Evolutionary conservation across 1,140 invertebrate genomes (phyloP).

Genomic region (Forficula auricularia): DNA sequence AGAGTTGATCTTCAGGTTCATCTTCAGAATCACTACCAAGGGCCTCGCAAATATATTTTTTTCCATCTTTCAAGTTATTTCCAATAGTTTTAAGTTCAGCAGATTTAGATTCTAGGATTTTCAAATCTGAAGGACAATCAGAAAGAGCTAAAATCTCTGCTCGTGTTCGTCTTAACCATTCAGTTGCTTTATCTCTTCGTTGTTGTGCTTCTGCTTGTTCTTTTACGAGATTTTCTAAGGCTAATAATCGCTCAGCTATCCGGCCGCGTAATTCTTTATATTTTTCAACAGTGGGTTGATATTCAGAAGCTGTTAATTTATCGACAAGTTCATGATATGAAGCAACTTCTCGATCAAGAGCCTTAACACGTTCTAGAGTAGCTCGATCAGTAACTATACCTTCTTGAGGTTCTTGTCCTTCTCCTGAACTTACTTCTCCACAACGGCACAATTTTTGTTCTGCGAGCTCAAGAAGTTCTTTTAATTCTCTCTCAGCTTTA

Average conservation of each 20-base stretch:
- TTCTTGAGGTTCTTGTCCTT: too few relatives aligned
- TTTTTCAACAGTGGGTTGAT: constrained; percentile 45
- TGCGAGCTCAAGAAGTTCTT: constrained; percentile 72
- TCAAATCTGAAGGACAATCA: too few relatives aligned
- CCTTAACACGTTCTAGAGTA: constrained; percentile 63
- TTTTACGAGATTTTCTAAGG: background rate
- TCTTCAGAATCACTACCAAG: too few relatives aligned
- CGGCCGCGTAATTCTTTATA: constrained; percentile 33
- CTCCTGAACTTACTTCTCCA: constrained; percentile 22
- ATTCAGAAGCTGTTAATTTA: constrained; percentile 50
- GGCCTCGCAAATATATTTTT: too few relatives aligned
- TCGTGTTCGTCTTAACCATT: too few relatives aligned
- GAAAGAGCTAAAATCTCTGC: too few relatives aligned
- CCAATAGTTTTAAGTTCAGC: too few relatives aligned
- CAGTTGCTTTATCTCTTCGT: too few relatives aligned
- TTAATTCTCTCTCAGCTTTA: constrained; percentile 57
- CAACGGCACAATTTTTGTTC: constrained; percentile 60
- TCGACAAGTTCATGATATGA: constrained; percentile 56
- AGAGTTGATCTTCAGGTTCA: too few relatives aligned
- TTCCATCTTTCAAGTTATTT: too few relatives aligned
- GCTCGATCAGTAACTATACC: constrained; percentile 23
- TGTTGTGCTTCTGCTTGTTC: too few relatives aligned
- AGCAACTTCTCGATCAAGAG: constrained; percentile 55
- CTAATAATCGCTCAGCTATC: constrained; percentile 3
- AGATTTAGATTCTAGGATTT: too few relatives aligned